These are phyloP conservation scores for Rhinopomastus cyanomelas DNA, from an alignment of 2,113 vertebrate species.

Conservation along the genomic window DNA sequence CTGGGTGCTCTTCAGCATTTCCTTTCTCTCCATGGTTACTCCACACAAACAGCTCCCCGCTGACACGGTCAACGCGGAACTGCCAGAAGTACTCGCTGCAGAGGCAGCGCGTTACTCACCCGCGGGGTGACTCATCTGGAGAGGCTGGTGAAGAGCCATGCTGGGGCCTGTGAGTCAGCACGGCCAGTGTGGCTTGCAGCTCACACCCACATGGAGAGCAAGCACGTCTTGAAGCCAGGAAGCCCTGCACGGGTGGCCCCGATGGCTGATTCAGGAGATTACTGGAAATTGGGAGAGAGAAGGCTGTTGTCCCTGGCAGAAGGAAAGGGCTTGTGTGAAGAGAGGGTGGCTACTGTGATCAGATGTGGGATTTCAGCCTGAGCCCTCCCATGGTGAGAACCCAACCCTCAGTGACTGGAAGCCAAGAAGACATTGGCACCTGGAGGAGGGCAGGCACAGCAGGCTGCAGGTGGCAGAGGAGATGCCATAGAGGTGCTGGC, in stretches of 20 bases:
- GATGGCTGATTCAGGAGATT: not conserved
- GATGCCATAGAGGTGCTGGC: not conserved
- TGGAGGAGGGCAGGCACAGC: not conserved
- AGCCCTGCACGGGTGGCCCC: not conserved
- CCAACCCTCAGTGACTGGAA: not conserved
- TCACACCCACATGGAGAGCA: not conserved
- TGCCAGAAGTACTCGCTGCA: slow-evolving; percentile 36
- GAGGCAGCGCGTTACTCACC: slow-evolving; percentile 54
- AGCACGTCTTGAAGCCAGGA: not conserved
- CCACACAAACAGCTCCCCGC: slow-evolving; percentile 53
- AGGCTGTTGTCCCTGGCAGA: not conserved
- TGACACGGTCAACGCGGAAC: not conserved
- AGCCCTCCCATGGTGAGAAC: not conserved
- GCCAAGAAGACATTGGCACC: not conserved
- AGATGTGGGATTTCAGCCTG: not conserved
- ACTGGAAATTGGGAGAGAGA: not conserved
- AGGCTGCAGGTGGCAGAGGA: not conserved
- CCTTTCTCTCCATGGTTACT: slow-evolving; percentile 61
- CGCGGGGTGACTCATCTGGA: slow-evolving; percentile 34
- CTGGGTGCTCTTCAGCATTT: not conserved
- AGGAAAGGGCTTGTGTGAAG: not conserved
- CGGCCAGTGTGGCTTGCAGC: not conserved
- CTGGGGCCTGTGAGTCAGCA: slow-evolving; percentile 53
- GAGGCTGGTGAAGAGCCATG: not conserved
- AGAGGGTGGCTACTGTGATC: not conserved